phyloP scores from a whole-genome alignment of 1,140 invertebrate genomes.

The Scaptomyza hsui region DNA sequence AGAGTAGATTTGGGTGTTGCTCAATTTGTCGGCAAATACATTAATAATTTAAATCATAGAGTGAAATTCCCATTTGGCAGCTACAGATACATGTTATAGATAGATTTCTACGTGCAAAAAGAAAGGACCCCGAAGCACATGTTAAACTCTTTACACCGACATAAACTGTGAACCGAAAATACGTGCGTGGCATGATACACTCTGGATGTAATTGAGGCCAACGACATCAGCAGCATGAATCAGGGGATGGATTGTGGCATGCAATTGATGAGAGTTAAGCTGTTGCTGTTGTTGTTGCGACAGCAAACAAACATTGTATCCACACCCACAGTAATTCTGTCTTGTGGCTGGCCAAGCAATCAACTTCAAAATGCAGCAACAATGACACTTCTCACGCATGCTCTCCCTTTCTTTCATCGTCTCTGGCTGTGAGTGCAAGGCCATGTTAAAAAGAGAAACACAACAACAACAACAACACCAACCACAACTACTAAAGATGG shows the following conservation, averaged over 20 bases:
- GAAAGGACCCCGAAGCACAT: slow-evolving; percentile 53
- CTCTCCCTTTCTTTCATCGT: background rate
- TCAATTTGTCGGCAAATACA: slow-evolving; percentile 30
- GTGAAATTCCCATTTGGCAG: slow-evolving; percentile 61
- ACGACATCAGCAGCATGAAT: slow-evolving; percentile 28
- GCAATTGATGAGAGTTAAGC: slow-evolving; percentile 65
- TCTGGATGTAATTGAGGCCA: slow-evolving; percentile 66
- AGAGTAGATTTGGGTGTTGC: background rate
- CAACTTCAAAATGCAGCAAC: slow-evolving; percentile 75
- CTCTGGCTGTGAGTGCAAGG: slow-evolving; percentile 45
- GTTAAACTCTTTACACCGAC: slow-evolving; percentile 81
- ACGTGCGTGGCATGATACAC: slow-evolving; percentile 73
- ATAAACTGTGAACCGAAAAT: slow-evolving; percentile 73
- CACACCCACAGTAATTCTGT: slow-evolving; percentile 24
- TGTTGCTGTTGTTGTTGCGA: slow-evolving; percentile 51
- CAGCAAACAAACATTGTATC: slow-evolving; percentile 35
- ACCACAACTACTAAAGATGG: slow-evolving; percentile 27
- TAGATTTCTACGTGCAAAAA: slow-evolving; percentile 57
- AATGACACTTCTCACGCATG: slow-evolving; percentile 37
- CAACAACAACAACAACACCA: background rate
- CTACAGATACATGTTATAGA: slow-evolving; percentile 48
- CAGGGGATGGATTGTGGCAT: slow-evolving; percentile 20
- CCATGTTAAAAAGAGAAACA: slow-evolving; percentile 18
- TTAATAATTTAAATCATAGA: slow-evolving; percentile 51
- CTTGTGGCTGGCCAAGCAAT: slow-evolving; percentile 57